These are phyloP conservation scores for Luscinia luscinia DNA, from an alignment of 2,797 vertebrate genomes.

Conservation along the genomic window DNA sequence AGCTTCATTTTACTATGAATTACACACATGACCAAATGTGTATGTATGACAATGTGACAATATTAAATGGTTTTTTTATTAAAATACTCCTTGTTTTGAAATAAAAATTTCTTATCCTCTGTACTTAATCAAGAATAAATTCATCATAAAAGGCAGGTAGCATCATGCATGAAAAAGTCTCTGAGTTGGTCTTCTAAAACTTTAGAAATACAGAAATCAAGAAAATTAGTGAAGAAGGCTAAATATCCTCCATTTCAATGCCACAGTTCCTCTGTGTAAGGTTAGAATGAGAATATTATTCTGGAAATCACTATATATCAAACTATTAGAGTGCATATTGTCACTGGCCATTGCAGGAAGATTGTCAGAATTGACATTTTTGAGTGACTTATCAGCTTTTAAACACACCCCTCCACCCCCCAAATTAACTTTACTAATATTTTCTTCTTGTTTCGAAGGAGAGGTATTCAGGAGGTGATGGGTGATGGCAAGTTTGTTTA, in stretches of 20 bases:
- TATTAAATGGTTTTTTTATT: not conserved
- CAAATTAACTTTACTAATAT: not conserved
- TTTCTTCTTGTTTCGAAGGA: not conserved
- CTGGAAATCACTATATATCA: not conserved
- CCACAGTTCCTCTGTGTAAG: not conserved
- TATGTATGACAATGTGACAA: not conserved
- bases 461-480: not conserved
- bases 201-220: not conserved
- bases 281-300: not conserved
- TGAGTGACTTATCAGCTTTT: not conserved
- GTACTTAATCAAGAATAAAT: not conserved
- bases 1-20: not conserved
- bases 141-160: not conserved
- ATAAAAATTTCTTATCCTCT: not conserved
- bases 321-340: not conserved
- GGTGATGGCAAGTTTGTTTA: not conserved
- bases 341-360: not conserved
- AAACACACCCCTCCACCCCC: rapidly evolving
- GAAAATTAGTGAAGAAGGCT: not conserved
- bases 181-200: not conserved
- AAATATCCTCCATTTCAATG: not conserved
- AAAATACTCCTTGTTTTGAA: not conserved
- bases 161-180: not conserved
- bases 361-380: not conserved
- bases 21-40: not conserved